Percentiles rank a stretch among this genome's conserved stretches.
Conservation (phyloP, 2,113 vertebrate species). For the Passer montanus region DNA sequence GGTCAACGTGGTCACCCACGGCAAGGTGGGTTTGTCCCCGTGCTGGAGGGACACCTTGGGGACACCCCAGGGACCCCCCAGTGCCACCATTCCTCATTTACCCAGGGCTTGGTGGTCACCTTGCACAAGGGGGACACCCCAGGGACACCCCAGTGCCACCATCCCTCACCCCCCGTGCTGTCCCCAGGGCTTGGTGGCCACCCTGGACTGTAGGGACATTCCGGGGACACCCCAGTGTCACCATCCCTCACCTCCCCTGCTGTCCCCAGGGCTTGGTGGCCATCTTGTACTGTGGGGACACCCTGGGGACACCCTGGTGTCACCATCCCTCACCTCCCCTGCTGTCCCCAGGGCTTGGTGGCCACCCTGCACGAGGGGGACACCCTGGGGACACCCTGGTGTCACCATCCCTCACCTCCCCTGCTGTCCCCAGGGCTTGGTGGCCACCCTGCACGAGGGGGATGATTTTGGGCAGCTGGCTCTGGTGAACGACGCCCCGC, state of each 20-base stretch:
- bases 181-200: background rate
- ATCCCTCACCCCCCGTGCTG: no score
- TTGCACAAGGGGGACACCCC: background rate
- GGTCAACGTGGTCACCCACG: conserved; percentile 94
- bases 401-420: background rate
- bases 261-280: background rate
- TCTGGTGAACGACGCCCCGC: conserved; percentile 90
- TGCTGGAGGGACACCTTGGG: accelerated
- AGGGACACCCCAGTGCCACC: accelerated
- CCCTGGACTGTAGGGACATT: no score
- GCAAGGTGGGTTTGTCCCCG: conserved; percentile 77
- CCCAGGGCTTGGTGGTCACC: background rate
- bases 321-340: background rate
- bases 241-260: background rate
- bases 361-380: conserved; percentile 65
- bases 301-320: accelerated
- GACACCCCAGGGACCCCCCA: no score
- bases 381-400: accelerated
- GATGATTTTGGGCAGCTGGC: conserved; percentile 95
- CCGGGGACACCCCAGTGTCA: background rate
- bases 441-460: conserved; percentile 82
- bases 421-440: conserved; percentile 79
- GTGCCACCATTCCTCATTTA: background rate
- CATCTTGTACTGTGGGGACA: background rate
- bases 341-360: background rate